A percentile compares a stretch with the other conserved stretches of the same genome.
These are phyloP conservation scores for Macroglossus sobrinus DNA, from an alignment of 2,113 vertebrate species.

Conservation along the genomic window DNA sequence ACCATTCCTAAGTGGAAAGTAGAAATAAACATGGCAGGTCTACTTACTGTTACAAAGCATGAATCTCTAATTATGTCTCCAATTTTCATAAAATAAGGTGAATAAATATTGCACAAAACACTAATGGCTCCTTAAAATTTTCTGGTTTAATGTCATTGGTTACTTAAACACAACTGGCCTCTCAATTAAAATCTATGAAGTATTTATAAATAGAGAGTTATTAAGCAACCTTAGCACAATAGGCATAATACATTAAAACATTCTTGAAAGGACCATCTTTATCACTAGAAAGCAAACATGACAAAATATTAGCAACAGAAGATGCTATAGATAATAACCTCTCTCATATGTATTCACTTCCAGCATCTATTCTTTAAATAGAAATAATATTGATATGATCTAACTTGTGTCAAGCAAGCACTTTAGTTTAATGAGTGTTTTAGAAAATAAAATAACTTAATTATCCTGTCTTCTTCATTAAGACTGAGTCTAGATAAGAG, in stretches of 20 bases:
- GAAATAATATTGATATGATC: not conserved
- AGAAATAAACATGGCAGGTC: not conserved
- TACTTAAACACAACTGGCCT: not conserved
- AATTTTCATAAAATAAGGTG: not conserved
- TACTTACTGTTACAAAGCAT: not conserved
- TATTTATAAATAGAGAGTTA: not conserved
- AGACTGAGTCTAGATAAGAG: not conserved
- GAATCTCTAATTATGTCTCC: not conserved
- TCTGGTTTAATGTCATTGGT: not conserved
- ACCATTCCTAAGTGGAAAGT: not conserved
- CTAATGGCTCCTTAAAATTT: not conserved
- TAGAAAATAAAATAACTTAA: not conserved
- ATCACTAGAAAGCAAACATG: not conserved
- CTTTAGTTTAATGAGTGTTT: not conserved
- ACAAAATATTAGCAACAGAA: not conserved
- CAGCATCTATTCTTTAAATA: not conserved
- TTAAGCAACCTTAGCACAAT: not conserved
- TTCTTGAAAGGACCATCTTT: not conserved
- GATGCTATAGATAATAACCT: not conserved
- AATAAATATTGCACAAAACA: not conserved
- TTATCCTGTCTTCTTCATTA: not conserved
- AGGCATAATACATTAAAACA: not conserved
- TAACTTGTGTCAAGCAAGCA: not conserved
- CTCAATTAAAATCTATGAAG: not conserved
- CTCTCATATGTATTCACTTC: not conserved